Conservation (phyloP, 2,888 invertebrate species). For the Noctuana brunneofusca region DNA sequence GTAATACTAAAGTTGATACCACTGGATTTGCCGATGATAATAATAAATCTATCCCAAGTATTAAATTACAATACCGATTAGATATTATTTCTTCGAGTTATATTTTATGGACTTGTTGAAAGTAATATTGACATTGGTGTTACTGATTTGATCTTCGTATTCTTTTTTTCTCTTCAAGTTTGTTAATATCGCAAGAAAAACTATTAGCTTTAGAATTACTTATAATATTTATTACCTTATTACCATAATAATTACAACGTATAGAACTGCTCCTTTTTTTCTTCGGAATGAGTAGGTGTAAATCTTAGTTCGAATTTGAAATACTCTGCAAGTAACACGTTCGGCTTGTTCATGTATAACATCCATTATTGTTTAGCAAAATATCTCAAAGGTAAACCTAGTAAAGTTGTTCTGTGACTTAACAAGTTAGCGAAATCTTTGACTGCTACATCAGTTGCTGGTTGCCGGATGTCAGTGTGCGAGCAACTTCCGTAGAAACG, state of each 20-base stretch:
- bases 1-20: constrained; percentile 7
- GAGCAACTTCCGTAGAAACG: constrained; percentile 27
- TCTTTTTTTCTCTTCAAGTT: too few relatives aligned
- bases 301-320: too few relatives aligned
- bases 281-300: too few relatives aligned
- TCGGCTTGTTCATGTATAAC: neutral
- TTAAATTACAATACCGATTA: neutral
- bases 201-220: too few relatives aligned
- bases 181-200: too few relatives aligned
- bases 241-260: too few relatives aligned
- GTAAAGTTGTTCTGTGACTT: constrained; percentile 1
- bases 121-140: too few relatives aligned
- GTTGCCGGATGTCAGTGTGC: constrained; percentile 13
- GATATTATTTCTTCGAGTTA: neutral
- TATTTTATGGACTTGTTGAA: too few relatives aligned
- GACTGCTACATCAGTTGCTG: neutral
- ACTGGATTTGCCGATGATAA: neutral
- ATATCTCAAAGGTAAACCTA: neutral
- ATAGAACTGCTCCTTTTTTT: too few relatives aligned
- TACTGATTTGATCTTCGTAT: too few relatives aligned
- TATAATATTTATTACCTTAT: too few relatives aligned
- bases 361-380: neutral
- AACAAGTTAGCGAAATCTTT: constrained; percentile 8
- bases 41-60: neutral
- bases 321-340: too few relatives aligned